Conservation (phyloP, 2,797 vertebrate species). For the Moxostoma hubbsi region DNA sequence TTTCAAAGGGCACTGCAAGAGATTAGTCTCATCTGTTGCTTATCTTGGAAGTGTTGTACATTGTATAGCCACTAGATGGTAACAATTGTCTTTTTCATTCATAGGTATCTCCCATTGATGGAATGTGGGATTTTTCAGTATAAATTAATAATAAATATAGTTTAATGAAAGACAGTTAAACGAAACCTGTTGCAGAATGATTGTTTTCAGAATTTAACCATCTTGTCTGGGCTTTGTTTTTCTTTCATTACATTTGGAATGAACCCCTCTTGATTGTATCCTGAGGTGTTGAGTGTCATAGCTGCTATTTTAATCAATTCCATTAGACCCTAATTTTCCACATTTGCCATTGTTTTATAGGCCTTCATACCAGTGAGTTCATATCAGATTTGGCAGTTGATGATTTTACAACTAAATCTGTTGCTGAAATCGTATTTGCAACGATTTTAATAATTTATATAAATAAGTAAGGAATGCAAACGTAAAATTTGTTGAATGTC, state of each 20-base stretch:
- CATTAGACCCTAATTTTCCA: constrained; percentile 19
- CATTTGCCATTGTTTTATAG: neutral
- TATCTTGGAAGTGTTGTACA: constrained; percentile 55
- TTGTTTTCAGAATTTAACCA: neutral
- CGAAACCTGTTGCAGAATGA: constrained; percentile 5
- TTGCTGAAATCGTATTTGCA: constrained; percentile 16
- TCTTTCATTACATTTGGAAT: constrained; percentile 47
- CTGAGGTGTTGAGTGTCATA: constrained; percentile 35
- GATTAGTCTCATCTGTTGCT: neutral
- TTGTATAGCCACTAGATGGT: constrained; percentile 80
- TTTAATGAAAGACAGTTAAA: constrained; percentile 7
- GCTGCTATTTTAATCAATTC: constrained; percentile 29
- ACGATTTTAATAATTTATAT: neutral
- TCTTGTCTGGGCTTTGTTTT: constrained; percentile 34
- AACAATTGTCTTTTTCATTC: constrained; percentile 70
- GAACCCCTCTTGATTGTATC: constrained; percentile 18
- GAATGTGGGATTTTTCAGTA: constrained; percentile 4
- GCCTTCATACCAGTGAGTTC: neutral
- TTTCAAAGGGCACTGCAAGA: too few species aligned
- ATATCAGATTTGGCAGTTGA: neutral
- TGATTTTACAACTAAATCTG: constrained; percentile 15
- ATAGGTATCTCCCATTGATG: neutral
- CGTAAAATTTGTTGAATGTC: neutral
- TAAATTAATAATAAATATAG: neutral
- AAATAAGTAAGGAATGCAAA: constrained; percentile 4